These are phyloP conservation scores for Onchidella celtica DNA, from an alignment of 2,888 invertebrate species.

Conservation along the genomic window DNA sequence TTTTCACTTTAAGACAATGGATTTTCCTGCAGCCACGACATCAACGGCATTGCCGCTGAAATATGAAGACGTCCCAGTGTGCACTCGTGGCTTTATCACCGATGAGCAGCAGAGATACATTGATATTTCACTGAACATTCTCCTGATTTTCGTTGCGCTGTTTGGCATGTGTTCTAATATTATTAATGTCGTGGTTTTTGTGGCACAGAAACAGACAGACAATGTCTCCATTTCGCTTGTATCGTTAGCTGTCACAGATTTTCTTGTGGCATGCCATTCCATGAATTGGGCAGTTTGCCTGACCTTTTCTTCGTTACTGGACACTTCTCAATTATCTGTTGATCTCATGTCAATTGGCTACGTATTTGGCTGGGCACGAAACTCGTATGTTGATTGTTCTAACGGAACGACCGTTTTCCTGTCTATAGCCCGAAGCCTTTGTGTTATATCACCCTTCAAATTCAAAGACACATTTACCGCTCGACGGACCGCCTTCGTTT, in stretches of 20 bases:
- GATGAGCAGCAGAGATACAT: not conserved
- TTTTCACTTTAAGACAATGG: too few relatives aligned
- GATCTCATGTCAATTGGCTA: not conserved
- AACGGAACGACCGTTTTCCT: constrained; percentile 22
- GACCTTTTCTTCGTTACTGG: not conserved
- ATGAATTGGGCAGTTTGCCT: not conserved
- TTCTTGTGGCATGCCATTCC: not conserved
- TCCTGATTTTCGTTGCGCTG: not conserved
- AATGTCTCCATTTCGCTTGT: constrained; percentile 1
- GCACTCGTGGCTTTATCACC: not conserved
- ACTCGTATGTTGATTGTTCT: constrained; percentile 1
- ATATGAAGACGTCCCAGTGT: too few relatives aligned
- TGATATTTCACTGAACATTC: not conserved
- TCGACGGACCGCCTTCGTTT: not conserved
- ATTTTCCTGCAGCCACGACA: too few relatives aligned
- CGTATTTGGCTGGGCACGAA: not conserved
- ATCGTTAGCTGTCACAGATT: not conserved
- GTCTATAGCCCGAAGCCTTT: not conserved
- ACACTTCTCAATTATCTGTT: not conserved
- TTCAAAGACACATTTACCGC: constrained; percentile 22
- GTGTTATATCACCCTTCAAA: constrained; percentile 2
- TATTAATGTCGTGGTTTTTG: not conserved
- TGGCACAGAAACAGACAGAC: constrained; percentile 1
- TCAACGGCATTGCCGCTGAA: too few relatives aligned
- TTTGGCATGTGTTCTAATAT: not conserved